Evolutionary conservation across 2,888 invertebrate genomes (phyloP), one percentile per base, ranked within the genome.

Genomic region (Lycophotia porphyrea): DNA sequence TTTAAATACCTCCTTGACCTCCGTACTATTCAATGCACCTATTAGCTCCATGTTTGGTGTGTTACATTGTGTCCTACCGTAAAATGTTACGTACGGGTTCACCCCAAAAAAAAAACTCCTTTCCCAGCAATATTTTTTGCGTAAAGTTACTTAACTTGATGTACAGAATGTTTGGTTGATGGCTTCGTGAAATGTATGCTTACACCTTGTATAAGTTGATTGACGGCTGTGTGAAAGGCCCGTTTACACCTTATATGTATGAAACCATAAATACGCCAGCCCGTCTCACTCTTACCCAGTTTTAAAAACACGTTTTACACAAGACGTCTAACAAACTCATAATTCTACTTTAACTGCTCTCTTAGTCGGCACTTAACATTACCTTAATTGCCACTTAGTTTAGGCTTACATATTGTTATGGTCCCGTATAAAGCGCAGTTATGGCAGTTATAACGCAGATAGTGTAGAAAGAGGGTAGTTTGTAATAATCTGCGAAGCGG

Each of bases 311-410:
- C 71, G 49, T 76, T 68, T 76, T 73, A 67, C 55, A 67, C 21
- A 66, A 78, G 72, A 73, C 65, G 79, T 27, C 67, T 76, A 15
- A 60, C 68, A 67, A 76, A 68, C 78, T 84, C 88, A 84, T 88
- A 84, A 88, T 71, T 88, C 67, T 11, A 69, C 42, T 78, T 80
- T 86, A 82, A 86, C 76, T 76, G 84, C 78, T 79, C 72, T 76
- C 70, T 76, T 75, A 73, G 72, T 61, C 60, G 60, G 39, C 74
- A 69, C 78, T 82, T 75, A 87, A 68, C 68, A 77, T 68, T 70
- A 80, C 84, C 83, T 84, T 86, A 88, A 88, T 88, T 86, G 86
- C 71, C 81, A 88, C 84, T 88, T 88, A 88, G 86, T 88, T 81
- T 82, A 75, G 73, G 69, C 79, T 88, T 88, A 87, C 89, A 86